Percentiles rank a stretch among this genome's conserved stretches.
phyloP scores from a whole-genome alignment of 2,888 invertebrate species.

The Limnephilus marmoratus region DNA sequence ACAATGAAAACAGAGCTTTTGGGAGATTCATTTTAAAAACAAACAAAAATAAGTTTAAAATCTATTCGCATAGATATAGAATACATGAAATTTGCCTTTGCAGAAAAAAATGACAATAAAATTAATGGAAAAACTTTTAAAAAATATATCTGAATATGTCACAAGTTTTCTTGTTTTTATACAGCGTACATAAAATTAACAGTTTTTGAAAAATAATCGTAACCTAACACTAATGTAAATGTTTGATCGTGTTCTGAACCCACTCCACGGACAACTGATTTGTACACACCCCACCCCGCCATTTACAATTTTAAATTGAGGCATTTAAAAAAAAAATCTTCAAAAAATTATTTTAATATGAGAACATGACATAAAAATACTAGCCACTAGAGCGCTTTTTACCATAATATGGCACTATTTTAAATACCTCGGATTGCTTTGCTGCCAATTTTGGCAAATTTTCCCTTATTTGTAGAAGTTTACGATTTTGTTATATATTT shows the following conservation, averaged over 20 bases:
- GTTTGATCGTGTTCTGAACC: background rate
- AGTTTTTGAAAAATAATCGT: too few relatives aligned
- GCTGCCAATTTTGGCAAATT: too few relatives aligned
- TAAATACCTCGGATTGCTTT: too few relatives aligned
- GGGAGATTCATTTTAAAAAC: slow-evolving; percentile 8
- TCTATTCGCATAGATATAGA: background rate
- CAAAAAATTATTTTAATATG: too few relatives aligned
- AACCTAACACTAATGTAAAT: background rate
- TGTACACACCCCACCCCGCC: background rate
- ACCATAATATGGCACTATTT: too few relatives aligned
- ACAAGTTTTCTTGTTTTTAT: background rate
- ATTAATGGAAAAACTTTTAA: background rate
- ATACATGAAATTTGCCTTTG: background rate
- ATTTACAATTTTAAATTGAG: too few relatives aligned
- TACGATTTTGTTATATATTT: too few relatives aligned
- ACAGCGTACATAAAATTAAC: background rate
- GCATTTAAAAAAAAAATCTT: too few relatives aligned
- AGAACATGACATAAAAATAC: too few relatives aligned
- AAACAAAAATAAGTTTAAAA: slow-evolving; percentile 8
- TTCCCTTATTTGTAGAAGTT: too few relatives aligned
- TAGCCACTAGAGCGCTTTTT: too few relatives aligned
- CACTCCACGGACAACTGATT: background rate
- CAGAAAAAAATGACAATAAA: background rate
- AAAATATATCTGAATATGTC: background rate
- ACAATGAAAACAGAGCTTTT: background rate